These are phyloP conservation scores for Artibeus lituratus DNA, from an alignment of 2,797 vertebrate genomes.

Conservation along the genomic window DNA sequence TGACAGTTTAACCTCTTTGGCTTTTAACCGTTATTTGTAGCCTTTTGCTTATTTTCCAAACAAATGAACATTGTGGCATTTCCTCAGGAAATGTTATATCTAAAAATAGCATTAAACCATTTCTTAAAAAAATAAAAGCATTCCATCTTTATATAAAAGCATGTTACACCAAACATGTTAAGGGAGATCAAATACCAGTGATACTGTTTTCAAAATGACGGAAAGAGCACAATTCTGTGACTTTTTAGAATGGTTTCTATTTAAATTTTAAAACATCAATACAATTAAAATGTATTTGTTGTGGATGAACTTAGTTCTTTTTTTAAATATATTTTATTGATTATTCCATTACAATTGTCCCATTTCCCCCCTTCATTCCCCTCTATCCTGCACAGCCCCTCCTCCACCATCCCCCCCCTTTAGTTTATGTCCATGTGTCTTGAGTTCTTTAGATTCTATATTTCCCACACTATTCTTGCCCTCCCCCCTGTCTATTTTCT, in stretches of 20 bases:
- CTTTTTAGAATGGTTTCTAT: neutral
- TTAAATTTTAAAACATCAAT: neutral
- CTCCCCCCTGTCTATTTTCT: too few species aligned
- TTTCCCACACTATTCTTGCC: too few species aligned
- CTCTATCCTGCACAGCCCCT: too few species aligned
- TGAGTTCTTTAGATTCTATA: too few species aligned
- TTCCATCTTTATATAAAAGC: neutral
- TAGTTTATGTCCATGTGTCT: too few species aligned
- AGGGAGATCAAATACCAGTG: neutral
- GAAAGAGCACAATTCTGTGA: neutral
- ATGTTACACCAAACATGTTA: neutral
- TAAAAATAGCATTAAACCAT: neutral
- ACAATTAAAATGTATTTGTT: neutral
- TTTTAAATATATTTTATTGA: too few species aligned
- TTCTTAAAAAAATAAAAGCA: neutral
- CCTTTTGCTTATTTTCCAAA: neutral
- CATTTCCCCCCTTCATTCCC: too few species aligned
- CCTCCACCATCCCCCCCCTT: too few species aligned
- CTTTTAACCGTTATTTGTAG: neutral
- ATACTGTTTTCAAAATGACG: neutral
- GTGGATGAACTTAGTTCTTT: neutral
- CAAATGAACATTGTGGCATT: neutral
- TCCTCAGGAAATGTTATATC: constrained; percentile 31
- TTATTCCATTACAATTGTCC: too few species aligned
- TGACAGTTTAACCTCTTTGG: neutral